Evolutionary conservation across 2,797 vertebrate species (phyloP), one percentile per base, ranked within the genome.

Genomic region (Macrochelys suwanniensis): DNA sequence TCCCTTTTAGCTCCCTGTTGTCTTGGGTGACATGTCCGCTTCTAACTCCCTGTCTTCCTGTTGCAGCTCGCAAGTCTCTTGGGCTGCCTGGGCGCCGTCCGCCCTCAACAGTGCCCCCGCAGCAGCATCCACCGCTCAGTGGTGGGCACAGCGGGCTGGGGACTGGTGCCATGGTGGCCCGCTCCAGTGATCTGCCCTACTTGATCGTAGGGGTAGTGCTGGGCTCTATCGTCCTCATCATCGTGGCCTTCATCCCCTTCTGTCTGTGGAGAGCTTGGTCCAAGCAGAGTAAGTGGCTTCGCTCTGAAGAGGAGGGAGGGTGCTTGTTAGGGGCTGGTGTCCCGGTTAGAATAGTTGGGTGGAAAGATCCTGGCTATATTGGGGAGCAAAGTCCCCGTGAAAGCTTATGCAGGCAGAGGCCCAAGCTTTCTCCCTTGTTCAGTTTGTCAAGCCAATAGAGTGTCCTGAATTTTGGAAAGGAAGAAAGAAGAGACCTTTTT

Each of bases 251-350:
- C 98, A 99, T 99, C 97, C 99, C 99, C 21, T 99, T 99, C 98
- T 99, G 99, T 94, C 98, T 99, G 51, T 99, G 99, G 99, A 99
- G 99, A 96, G 99, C 99, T 47, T 99, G 99, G 99, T 99, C 99
- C 96, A 99, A 99, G 96, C 99, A 99, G 97, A 99, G 99, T 99
- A 97, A 99, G 99, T 93, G 68, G 28, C 85, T 11, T 79, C 8
- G 1, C 94, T 71, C 54, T 59, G 65, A 26, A 9, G 71, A 45
- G 51, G 47, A 7, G 5, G 16, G 5, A 11, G 16, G n/a, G 42
- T 17, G 57, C 61, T 54, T 23, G 5, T 15, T 11, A 16, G 25
- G 50, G 80, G 11, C 6, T 83, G 51, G 53, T 74, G 28, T 65
- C 23, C 54, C 54, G 10, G 21, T 81, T 81, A 81, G 80, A 53